A percentile compares a stretch with the other conserved stretches of the same genome.
Evolutionary conservation across 2,888 invertebrate species (phyloP).

Genomic region (Morinoia aosen): DNA sequence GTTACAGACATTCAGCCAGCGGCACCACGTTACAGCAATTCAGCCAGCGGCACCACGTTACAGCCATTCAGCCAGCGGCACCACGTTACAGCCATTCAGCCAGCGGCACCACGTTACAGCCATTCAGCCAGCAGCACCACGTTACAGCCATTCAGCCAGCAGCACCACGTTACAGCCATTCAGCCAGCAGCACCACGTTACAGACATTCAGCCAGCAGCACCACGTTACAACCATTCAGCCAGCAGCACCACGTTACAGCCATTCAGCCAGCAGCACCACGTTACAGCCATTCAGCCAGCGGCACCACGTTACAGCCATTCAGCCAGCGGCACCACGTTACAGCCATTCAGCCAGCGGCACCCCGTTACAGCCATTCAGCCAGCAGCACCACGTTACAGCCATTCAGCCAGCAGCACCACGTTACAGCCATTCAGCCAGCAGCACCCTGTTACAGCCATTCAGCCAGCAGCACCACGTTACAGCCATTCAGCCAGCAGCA

Average conservation of each 20-base stretch:
- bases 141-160: no score
- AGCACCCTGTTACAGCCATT: no score
- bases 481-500: neutral
- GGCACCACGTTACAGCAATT: no score
- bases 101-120: neutral
- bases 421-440: neutral
- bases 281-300: neutral
- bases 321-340: neutral
- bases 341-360: neutral
- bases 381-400: neutral
- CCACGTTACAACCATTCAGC: no score
- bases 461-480: neutral
- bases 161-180: no score
- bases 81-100: no score
- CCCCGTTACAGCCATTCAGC: neutral
- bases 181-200: neutral
- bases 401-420: neutral
- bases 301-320: neutral
- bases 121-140: neutral
- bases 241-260: neutral
- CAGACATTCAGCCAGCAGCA: neutral
- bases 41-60: neutral
- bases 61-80: neutral
- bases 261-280: neutral
- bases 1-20: neutral